Base-by-base conservation (phyloP, 2,113 vertebrate species). In the Heterocephalus glaber region DNA sequence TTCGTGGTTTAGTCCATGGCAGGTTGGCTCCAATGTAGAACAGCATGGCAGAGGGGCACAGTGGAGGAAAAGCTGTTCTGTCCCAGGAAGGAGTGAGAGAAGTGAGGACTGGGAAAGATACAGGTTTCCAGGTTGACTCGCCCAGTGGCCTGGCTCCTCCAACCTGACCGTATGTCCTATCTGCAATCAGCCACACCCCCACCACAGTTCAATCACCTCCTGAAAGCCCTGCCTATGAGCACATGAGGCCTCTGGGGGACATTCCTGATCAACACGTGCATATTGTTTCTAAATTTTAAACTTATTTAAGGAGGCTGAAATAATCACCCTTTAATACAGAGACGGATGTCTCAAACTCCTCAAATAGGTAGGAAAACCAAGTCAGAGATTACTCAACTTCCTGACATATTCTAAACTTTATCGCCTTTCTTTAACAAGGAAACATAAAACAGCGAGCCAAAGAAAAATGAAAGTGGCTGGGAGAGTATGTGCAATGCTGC, bases 401-500 rank as follows among this genome's bases (percentile, higher is more conserved):
- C 41, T 61, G 60, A 63, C 44, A n/a, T 13, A 6, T 52, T 76
- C 58, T 86, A 63, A 54, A 63, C 54, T 16, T 82, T 14, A 77
- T 10, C 92, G 52, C 47, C 38, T 83, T 77, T 68, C 41, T 74
- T 92, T 90, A 87, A 92, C 54, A 83, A 86, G 90, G 72, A 88
- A 63, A 66, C 84, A 92, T 54, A 90, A 84, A 91, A 89, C 26
- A 91, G 44, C 41, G n/a, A 68, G 26, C 86, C 74, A 44, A 54
- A 96, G 91, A 81, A 89, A 89, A 96, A 72, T 77, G 30, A 44
- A 94, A 95, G 94, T 33, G 70, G 66, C 56, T 92, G 77, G 13
- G 26, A 88, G 49, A 93, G n/a, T 74, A 9, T 9, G 38, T 11
- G 60, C 76, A 49, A 28, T 0, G 56, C 5, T 38, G n/a, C 16